Conservation (phyloP, 2,888 invertebrate genomes). For the Chydorus sphaericus region DNA sequence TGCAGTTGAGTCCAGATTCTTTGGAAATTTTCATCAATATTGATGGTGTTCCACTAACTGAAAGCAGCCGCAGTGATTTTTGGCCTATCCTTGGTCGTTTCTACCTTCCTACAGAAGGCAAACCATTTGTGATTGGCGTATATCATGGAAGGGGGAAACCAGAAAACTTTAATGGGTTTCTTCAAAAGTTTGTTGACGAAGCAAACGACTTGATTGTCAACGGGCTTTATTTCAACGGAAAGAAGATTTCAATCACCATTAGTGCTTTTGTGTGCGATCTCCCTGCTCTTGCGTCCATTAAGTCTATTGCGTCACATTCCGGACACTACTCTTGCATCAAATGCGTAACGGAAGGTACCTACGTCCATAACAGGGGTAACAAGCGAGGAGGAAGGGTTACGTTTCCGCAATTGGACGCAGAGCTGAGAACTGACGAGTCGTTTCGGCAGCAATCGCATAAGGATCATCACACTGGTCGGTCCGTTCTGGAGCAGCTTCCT, state of each 20-base stretch:
- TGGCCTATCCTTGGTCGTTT: no score
- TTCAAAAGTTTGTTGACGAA: background rate
- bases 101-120: no score
- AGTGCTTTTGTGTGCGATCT: background rate
- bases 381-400: background rate
- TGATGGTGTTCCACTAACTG: no score
- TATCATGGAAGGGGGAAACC: background rate
- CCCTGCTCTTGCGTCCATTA: background rate
- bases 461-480: background rate
- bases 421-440: background rate
- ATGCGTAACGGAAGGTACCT: background rate
- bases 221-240: background rate
- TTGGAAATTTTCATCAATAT: no score
- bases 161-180: background rate
- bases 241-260: background rate
- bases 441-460: background rate
- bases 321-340: background rate
- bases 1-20: no score
- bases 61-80: no score
- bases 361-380: background rate
- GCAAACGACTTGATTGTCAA: background rate
- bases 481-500: background rate
- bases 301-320: background rate
- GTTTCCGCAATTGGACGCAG: background rate
- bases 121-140: background rate